phyloP scores from a whole-genome alignment of 2,797 vertebrate genomes.

The Karalla daura region DNA sequence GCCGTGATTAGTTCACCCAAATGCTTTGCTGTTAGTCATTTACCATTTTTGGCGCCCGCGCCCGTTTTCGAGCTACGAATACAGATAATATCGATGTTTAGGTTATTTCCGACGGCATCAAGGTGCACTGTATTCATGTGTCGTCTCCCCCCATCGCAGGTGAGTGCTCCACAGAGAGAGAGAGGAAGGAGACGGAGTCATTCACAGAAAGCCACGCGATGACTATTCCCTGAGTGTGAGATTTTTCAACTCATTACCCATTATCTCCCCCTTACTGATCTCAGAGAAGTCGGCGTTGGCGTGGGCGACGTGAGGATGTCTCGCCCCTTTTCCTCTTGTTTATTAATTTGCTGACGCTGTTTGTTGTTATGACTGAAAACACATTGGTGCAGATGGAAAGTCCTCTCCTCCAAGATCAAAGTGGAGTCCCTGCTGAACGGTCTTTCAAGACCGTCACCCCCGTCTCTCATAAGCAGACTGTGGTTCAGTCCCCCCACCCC shows the following conservation, averaged over 20 bases:
- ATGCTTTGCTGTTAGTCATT: slow-evolving; percentile 79
- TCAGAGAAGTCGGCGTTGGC: slow-evolving; percentile 40
- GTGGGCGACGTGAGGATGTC: slow-evolving; percentile 13
- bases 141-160: slow-evolving; percentile 39
- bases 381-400: slow-evolving; percentile 86
- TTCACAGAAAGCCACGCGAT: slow-evolving; percentile 31
- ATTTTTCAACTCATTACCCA: slow-evolving; percentile 63
- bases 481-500: slow-evolving; percentile 81
- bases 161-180: slow-evolving; percentile 42
- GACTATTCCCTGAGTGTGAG: slow-evolving; percentile 48
- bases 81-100: slow-evolving; percentile 44
- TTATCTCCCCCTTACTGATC: slow-evolving; percentile 51
- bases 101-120: slow-evolving; percentile 29
- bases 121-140: slow-evolving; percentile 42
- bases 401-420: slow-evolving; percentile 86
- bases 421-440: slow-evolving; percentile 87
- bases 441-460: slow-evolving; percentile 89
- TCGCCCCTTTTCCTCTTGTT: slow-evolving; percentile 7
- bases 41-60: slow-evolving; percentile 32
- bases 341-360: slow-evolving; percentile 56
- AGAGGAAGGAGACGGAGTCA: too few species aligned
- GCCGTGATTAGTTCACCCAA: slow-evolving; percentile 68
- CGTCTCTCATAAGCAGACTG: slow-evolving; percentile 85
- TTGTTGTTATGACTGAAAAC: slow-evolving; percentile 66
- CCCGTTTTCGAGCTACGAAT: slow-evolving; percentile 6